phyloP scores from a whole-genome alignment of 2,113 vertebrate species.

The Elachura formosa region DNA sequence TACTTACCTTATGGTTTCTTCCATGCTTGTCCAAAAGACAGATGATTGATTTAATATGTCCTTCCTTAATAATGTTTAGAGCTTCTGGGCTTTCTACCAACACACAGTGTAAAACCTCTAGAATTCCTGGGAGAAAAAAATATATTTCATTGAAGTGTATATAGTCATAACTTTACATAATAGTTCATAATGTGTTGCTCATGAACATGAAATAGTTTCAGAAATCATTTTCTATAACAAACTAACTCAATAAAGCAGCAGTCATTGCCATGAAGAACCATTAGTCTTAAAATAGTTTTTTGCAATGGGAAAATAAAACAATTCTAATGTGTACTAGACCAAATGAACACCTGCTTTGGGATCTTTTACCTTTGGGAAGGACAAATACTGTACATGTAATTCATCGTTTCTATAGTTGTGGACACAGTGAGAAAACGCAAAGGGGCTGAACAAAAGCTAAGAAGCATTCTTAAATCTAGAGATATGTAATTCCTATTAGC shows the following conservation, averaged over 20 bases:
- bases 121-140: conserved; percentile 75
- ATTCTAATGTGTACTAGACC: not conserved
- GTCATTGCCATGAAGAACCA: not conserved
- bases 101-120: conserved; percentile 96
- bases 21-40: conserved; percentile 94
- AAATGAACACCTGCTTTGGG: not conserved
- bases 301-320: not conserved
- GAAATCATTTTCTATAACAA: not conserved
- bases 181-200: not conserved
- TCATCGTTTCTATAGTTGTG: not conserved
- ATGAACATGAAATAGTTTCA: not conserved
- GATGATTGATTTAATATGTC: conserved; percentile 96
- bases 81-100: conserved; percentile 96
- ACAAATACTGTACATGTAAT: not conserved
- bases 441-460: not conserved
- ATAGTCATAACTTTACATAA: not conserved
- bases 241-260: not conserved
- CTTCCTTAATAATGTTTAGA: conserved; percentile 96
- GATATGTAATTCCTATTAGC: not conserved
- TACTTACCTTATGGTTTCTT: conserved; percentile 90
- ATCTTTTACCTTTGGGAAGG: not conserved
- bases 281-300: not conserved
- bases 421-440: not conserved
- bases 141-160: not conserved
- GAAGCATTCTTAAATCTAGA: not conserved